A percentile compares a stretch with the other conserved stretches of the same genome.
Conservation (phyloP, 1,140 invertebrate genomes). For the Neoseiulus cucumeris region DNA sequence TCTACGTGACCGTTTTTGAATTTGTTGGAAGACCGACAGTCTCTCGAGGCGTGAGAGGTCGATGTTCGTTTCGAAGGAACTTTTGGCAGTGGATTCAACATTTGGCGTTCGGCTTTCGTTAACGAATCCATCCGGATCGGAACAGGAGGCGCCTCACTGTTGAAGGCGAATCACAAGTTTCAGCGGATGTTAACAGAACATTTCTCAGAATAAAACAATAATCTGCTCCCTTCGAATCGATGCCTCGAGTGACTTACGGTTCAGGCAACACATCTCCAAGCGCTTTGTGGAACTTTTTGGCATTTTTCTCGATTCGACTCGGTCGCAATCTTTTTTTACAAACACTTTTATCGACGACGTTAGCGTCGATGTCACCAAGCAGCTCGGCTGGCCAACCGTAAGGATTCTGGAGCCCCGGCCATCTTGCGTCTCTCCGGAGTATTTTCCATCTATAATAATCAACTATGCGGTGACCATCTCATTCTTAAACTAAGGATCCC, state of each 20-base stretch:
- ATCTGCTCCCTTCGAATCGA: no score
- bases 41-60: no score
- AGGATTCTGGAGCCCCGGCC: background rate
- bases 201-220: no score
- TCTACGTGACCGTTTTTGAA: no score
- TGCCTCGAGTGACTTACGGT: background rate
- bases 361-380: background rate
- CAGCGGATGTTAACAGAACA: no score
- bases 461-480: background rate
- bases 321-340: conserved; percentile 2
- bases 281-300: conserved; percentile 5
- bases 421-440: background rate
- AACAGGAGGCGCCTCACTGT: background rate
- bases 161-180: no score
- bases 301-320: conserved; percentile 6
- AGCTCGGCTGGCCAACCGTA: conserved; percentile 5
- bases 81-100: background rate
- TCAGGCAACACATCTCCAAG: background rate
- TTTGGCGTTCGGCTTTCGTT: background rate
- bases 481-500: background rate
- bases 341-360: background rate
- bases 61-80: no score
- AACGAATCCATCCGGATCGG: background rate
- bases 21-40: no score
- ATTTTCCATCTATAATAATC: background rate